Evolutionary conservation across 2,113 vertebrate genomes (phyloP).

Genomic region (Vimba vimba): DNA sequence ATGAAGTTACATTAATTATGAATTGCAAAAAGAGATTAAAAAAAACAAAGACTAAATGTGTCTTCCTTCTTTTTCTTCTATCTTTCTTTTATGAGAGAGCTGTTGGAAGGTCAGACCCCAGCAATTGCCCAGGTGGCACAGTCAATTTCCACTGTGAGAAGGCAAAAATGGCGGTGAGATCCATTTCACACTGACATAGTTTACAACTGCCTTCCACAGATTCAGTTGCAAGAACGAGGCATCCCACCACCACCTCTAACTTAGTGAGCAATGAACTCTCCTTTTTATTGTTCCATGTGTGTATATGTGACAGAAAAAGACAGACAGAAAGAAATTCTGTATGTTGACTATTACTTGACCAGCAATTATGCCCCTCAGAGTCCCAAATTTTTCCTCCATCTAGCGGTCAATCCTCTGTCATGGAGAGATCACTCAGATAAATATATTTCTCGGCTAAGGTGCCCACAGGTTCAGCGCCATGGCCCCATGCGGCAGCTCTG

Average conservation of each 20-base stretch:
- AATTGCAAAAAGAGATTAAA: neutral
- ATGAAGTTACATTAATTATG: neutral
- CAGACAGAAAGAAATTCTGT: neutral
- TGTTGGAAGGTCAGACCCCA: slow-evolving; percentile 23
- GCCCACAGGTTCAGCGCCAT: slow-evolving; percentile 12
- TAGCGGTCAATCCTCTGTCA: slow-evolving; percentile 30
- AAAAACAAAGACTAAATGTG: neutral
- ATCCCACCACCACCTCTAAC: slow-evolving; percentile 32
- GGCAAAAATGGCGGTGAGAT: slow-evolving; percentile 37
- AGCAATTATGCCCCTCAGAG: slow-evolving; percentile 24
- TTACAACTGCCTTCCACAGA: slow-evolving; percentile 38
- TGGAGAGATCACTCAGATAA: slow-evolving; percentile 41
- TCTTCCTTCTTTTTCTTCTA: neutral
- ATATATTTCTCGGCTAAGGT: slow-evolving; percentile 38
- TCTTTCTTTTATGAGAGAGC: neutral
- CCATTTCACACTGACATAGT: slow-evolving; percentile 52
- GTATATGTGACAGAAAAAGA: slow-evolving; percentile 8
- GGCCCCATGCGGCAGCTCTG: slow-evolving; percentile 18
- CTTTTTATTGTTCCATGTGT: neutral
- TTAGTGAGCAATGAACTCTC: slow-evolving; percentile 17
- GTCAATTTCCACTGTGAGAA: slow-evolving; percentile 15
- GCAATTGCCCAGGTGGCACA: slow-evolving; percentile 38
- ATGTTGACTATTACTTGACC: slow-evolving; percentile 40
- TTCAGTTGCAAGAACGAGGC: slow-evolving; percentile 44
- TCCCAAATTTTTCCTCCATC: slow-evolving; percentile 40